Percentiles rank a stretch among this genome's conserved stretches.
phyloP scores from a whole-genome alignment of 2,797 vertebrate species.

The Rhodeus uyekii region DNA sequence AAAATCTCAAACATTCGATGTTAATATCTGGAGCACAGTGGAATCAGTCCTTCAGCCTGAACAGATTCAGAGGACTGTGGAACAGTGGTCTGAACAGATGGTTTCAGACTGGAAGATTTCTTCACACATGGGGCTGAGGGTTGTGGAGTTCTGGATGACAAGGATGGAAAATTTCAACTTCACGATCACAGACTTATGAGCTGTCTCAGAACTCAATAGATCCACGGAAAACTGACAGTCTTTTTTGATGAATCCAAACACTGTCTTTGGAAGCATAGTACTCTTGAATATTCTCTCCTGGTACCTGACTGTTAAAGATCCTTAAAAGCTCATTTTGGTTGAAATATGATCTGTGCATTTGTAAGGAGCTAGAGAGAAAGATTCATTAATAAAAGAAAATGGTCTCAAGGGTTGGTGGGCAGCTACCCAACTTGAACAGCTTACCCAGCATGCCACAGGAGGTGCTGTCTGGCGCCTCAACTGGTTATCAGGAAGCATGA shows the following conservation, averaged over 20 bases:
- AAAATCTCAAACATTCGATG: not conserved
- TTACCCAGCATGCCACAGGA: constrained; percentile 61
- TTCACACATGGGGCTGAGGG: constrained; percentile 18
- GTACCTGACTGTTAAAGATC: not conserved
- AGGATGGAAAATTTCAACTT: constrained; percentile 12
- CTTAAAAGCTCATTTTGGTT: not conserved
- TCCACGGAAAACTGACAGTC: not conserved
- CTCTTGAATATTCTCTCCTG: not conserved
- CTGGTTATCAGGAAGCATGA: constrained; percentile 44
- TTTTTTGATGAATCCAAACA: not conserved
- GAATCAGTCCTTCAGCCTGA: not conserved
- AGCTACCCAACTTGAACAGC: constrained; percentile 44
- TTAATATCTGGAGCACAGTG: not conserved
- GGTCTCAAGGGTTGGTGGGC: constrained; percentile 41
- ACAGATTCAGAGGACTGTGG: constrained; percentile 12
- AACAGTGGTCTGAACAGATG: constrained; percentile 42
- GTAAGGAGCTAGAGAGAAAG: not conserved
- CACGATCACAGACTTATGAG: not conserved
- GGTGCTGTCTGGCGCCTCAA: constrained; percentile 49
- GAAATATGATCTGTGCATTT: not conserved
- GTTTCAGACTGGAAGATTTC: constrained; percentile 28
- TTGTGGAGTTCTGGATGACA: constrained; percentile 16
- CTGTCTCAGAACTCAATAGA: not conserved
- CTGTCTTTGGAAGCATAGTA: not conserved
- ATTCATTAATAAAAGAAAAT: constrained; percentile 38